A percentile compares a stretch with the other conserved stretches of the same genome.
phyloP scores from a whole-genome alignment of 1,140 invertebrate genomes.

The Drosophila simulans region DNA sequence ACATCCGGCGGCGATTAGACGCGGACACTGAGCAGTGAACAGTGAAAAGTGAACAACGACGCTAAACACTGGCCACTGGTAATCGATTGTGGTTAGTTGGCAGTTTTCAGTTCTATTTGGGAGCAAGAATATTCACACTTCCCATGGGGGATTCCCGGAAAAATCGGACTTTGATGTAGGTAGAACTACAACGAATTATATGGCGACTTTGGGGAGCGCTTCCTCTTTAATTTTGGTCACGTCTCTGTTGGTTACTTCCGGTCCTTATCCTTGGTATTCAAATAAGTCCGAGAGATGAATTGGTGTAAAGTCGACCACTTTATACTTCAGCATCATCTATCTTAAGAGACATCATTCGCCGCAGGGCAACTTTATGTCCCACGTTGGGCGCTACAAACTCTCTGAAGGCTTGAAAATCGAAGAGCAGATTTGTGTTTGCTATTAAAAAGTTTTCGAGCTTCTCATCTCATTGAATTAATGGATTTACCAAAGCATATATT shows the following conservation, averaged over 20 bases:
- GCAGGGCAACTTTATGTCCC: neutral
- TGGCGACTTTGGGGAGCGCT: no score
- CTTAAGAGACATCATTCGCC: neutral
- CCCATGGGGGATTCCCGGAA: neutral
- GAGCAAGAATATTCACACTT: neutral
- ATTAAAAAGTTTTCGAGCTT: no score
- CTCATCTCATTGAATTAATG: neutral
- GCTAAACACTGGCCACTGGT: conserved; percentile 96
- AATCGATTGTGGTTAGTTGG: conserved; percentile 7
- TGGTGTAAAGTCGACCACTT: neutral
- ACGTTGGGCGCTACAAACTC: neutral
- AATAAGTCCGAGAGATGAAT: neutral
- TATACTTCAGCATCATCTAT: neutral
- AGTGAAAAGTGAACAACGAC: conserved; percentile 86
- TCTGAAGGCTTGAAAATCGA: neutral
- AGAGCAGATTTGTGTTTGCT: neutral
- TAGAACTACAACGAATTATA: neutral
- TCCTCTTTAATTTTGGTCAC: neutral
- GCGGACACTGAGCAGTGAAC: conserved; percentile 33
- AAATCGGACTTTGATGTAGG: conserved; percentile 4
- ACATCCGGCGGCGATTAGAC: conserved; percentile 73
- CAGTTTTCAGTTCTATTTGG: neutral
- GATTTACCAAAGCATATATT: neutral
- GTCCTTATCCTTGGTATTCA: neutral
- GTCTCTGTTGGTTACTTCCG: neutral